Base-by-base conservation (phyloP, 2,888 invertebrate genomes). In the Tribolium freemani region DNA sequence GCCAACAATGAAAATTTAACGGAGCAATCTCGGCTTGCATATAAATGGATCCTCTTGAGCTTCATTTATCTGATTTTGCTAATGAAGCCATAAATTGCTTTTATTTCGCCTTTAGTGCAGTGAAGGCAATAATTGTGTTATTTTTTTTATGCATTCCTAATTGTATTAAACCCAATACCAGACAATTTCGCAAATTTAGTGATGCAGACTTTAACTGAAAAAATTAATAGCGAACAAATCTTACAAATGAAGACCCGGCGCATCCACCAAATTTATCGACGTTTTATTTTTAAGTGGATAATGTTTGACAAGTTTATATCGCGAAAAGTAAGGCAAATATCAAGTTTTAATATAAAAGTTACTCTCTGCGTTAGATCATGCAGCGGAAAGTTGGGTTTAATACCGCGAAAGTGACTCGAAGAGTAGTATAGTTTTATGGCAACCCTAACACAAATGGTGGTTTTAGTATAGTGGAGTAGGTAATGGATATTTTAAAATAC, bases 1-100 rank as follows among this genome's bases (percentile, higher is more conserved):
- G 5, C 5, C 3, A 26, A 26, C 26, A 26, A 26, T 26, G 45
- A 45, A 45, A 45, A 48, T 48, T 48, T 48, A 48, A 11, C 11
- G 48, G 16, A 6, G 48, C 38, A 38, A 38, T 38, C 38, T 57
- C 38, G 8, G 10, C 57, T 16, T 16, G 16, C 16, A 57, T 57
- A 16, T 56, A 44, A 38, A 57, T 57, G 9, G n/a, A 30, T 38
- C n/a, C 38, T 38, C 30, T 21, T 56, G 6, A 13, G 20, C 9
- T 57, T 57, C 20, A 10, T n/a, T 57, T 57, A 57, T 57, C 44
- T 44, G 16, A 57, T 57, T 38, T 10, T 11, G 13, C 57, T 57
- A 57, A 57, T 57, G 57, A 44, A 57, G 57, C 45, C 8, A 45
- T 44, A 57, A 57, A 57, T 57, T 44, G 13, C 8, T 10, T 57